phyloP scores from a whole-genome alignment of 92 coral and sea anemone genomes.

The Desmophyllum pertusum region DNA sequence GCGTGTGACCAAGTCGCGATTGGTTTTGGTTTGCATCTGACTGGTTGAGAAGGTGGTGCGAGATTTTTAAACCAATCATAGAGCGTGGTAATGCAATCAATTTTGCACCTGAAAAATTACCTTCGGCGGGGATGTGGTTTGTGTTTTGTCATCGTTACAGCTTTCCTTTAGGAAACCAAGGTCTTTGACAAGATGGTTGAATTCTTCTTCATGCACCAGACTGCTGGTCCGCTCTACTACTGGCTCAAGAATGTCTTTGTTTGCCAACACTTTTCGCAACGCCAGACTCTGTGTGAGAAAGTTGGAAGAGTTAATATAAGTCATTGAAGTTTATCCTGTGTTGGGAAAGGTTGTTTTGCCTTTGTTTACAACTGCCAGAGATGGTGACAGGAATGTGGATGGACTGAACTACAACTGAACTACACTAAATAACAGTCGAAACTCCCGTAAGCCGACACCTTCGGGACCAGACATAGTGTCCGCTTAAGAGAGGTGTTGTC shows the following conservation, averaged over 20 bases:
- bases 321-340: neutral
- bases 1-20: no score
- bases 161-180: slow-evolving; percentile 50
- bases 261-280: slow-evolving; percentile 71
- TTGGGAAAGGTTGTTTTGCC: neutral
- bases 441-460: no score
- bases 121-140: slow-evolving; percentile 21
- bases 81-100: no score
- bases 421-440: no score
- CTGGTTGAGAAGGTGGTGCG: no score
- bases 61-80: no score
- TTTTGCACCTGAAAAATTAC: slow-evolving; percentile 17
- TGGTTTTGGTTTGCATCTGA: no score
- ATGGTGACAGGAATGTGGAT: neutral
- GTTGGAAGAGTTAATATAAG: neutral
- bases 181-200: slow-evolving; percentile 58
- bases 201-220: slow-evolving; percentile 75
- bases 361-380: no score
- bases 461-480: no score
- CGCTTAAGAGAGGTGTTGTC: no score
- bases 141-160: neutral
- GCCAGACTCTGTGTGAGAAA: slow-evolving; percentile 33
- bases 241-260: slow-evolving; percentile 77
- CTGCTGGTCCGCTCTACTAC: slow-evolving; percentile 51
- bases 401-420: no score